These are phyloP conservation scores for Ornithoptera alexandrae DNA, from an alignment of 2,888 invertebrate species.

Conservation along the genomic window DNA sequence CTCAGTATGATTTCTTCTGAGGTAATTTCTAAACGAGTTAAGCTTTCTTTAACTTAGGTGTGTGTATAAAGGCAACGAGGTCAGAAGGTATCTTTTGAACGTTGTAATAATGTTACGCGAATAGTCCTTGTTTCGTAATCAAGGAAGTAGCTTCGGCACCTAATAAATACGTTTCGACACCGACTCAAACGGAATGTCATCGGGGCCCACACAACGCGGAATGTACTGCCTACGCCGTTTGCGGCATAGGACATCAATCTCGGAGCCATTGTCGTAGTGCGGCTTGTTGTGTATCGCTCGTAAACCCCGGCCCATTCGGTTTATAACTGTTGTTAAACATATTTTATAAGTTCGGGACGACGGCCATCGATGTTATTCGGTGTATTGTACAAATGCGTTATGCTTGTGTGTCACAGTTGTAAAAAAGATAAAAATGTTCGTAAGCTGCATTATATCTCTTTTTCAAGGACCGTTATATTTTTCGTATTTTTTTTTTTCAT, in stretches of 20 bases:
- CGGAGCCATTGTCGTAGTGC: constrained; percentile 40
- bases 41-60: too few relatives aligned
- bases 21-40: too few relatives aligned
- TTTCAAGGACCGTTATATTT: too few relatives aligned
- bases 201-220: constrained; percentile 59
- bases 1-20: too few relatives aligned
- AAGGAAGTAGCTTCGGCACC: constrained; percentile 40
- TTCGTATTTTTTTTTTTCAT: too few relatives aligned
- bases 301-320: constrained; percentile 30
- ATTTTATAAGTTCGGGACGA: constrained; percentile 30
- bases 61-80: too few relatives aligned
- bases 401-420: background rate
- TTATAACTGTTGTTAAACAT: constrained; percentile 32
- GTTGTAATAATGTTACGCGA: constrained; percentile 15
- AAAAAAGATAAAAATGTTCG: too few relatives aligned
- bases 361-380: constrained; percentile 12
- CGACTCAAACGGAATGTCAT: constrained; percentile 48
- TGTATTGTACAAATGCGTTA: background rate
- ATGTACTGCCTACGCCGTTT: constrained; percentile 64
- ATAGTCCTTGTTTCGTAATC: constrained; percentile 19
- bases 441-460: too few relatives aligned
- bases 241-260: constrained; percentile 48
- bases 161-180: constrained; percentile 47
- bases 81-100: background rate
- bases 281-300: constrained; percentile 30